These are phyloP conservation scores for Lethrus apterus DNA, from an alignment of 1,140 invertebrate species.

Conservation along the genomic window DNA sequence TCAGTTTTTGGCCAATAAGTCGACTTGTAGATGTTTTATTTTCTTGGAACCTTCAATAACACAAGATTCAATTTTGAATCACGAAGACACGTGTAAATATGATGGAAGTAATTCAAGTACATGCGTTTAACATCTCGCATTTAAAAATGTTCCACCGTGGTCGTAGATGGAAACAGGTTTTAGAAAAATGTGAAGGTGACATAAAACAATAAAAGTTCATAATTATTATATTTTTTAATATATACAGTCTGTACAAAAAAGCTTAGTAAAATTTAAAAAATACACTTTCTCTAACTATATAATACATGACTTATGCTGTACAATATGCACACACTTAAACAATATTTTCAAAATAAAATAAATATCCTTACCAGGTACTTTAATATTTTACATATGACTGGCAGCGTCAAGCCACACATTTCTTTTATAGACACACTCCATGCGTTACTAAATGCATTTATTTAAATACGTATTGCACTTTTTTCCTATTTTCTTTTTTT, in stretches of 20 bases:
- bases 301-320: conserved; percentile 16
- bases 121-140: neutral
- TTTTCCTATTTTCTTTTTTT: conserved; percentile 1
- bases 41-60: no score
- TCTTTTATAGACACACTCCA: neutral
- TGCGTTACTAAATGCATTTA: neutral
- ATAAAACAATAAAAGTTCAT: conserved; percentile 6
- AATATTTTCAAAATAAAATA: conserved; percentile 28
- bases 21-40: no score
- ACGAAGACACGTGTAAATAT: neutral
- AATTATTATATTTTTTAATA: conserved; percentile 20
- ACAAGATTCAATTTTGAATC: no score
- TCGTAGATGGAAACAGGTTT: no score
- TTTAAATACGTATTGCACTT: neutral
- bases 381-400: conserved; percentile 35
- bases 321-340: conserved; percentile 20
- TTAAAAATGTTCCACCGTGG: no score
- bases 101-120: neutral
- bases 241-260: conserved; percentile 27
- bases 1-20: no score
- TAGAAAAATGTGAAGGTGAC: no score
- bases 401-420: neutral
- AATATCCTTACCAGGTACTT: conserved; percentile 37
- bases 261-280: conserved; percentile 15
- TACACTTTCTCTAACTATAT: conserved; percentile 16